phyloP scores from a whole-genome alignment of 2,113 vertebrate genomes.

The Rhinoderma darwinii region DNA sequence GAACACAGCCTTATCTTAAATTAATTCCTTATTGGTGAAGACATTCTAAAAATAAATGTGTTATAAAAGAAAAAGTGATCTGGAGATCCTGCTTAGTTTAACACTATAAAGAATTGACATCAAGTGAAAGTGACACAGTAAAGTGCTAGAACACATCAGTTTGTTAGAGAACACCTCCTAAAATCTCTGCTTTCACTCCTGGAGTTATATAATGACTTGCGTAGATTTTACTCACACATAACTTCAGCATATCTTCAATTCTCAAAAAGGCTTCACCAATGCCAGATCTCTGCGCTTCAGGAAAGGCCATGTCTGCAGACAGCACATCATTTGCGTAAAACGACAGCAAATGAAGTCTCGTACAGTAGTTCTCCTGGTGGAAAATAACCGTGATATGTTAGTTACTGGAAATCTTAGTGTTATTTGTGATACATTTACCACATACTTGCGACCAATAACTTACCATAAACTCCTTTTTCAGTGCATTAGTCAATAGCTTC shows the following conservation, averaged over 20 bases:
- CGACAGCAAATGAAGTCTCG: conserved; percentile 72
- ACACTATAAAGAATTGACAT: conserved; percentile 1
- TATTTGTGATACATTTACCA: background rate
- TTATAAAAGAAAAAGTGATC: background rate
- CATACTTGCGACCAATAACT: conserved; percentile 39
- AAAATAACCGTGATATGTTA: conserved; percentile 43
- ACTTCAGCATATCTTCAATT: conserved; percentile 64
- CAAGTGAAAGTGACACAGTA: conserved; percentile 55
- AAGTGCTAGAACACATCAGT: conserved; percentile 14
- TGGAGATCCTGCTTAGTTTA: background rate
- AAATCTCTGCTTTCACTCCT: conserved; percentile 34
- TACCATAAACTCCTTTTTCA: conserved; percentile 73
- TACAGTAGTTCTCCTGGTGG: conserved; percentile 69
- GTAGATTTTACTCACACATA: conserved; percentile 73
- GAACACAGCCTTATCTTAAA: background rate
- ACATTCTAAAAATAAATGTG: background rate
- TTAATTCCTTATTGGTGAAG: background rate
- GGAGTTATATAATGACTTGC: background rate
- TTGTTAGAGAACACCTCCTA: conserved; percentile 21
- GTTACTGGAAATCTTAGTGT: background rate
- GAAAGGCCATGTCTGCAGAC: conserved; percentile 54
- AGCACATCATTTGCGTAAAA: conserved; percentile 76
- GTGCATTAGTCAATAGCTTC: conserved; percentile 71
- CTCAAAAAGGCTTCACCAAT: conserved; percentile 68
- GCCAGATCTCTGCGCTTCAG: conserved; percentile 50